Evolutionary conservation across 2,888 invertebrate species (phyloP).

Genomic region (Nomada ferruginata): DNA sequence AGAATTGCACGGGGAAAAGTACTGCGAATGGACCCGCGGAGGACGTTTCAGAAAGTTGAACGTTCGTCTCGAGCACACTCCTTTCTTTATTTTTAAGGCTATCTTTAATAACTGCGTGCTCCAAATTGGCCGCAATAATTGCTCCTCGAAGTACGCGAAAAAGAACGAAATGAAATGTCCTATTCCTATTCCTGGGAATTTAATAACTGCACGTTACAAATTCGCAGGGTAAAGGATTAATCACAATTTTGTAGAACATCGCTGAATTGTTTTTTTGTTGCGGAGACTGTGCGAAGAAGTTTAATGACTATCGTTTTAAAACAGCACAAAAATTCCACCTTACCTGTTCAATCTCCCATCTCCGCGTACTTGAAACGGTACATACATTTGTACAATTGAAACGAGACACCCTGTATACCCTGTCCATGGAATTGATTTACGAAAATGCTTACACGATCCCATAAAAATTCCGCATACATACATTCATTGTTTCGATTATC

Average conservation of each 20-base stretch:
- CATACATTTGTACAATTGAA: not conserved
- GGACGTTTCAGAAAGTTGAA: not conserved
- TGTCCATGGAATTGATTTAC: not conserved
- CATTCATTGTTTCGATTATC: not conserved
- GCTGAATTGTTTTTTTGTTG: too few relatives aligned
- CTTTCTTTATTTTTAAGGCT: not conserved
- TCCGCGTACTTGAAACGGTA: not conserved
- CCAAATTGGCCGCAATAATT: not conserved
- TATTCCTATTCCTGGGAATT: not conserved
- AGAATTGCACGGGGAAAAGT: not conserved
- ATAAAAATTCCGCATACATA: not conserved
- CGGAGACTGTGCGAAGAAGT: too few relatives aligned
- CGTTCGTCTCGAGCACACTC: not conserved
- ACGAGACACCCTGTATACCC: not conserved
- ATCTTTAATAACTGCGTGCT: not conserved
- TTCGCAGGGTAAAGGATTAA: not conserved
- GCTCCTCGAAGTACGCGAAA: not conserved
- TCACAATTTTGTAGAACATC: not conserved
- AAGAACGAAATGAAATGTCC: not conserved
- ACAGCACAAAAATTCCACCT: too few relatives aligned
- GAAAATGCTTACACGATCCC: not conserved
- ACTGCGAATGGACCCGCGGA: not conserved
- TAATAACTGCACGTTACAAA: not conserved
- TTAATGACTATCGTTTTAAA: too few relatives aligned
- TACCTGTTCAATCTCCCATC: not conserved